phyloP scores from a whole-genome alignment of 2,113 vertebrate species.

The Myrmecobius fasciatus region DNA sequence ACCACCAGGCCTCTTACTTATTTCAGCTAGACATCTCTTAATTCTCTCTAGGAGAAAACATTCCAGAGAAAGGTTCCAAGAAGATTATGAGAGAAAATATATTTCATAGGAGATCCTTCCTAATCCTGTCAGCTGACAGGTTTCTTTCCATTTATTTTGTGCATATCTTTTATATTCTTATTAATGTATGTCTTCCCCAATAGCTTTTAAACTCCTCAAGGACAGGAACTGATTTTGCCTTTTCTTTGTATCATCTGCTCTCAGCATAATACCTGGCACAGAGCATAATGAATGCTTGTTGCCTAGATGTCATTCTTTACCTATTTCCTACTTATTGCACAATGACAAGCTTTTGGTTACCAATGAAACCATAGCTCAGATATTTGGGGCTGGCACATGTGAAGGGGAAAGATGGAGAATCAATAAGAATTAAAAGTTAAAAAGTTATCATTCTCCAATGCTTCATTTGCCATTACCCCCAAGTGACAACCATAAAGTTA shows the following conservation, averaged over 20 bases:
- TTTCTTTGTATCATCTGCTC: background rate
- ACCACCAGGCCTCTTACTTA: background rate
- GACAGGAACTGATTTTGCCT: background rate
- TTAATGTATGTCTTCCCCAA: background rate
- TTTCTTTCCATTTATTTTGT: background rate
- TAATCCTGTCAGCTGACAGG: background rate
- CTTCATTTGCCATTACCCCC: constrained; percentile 68
- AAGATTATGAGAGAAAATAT: background rate
- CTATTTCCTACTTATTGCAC: background rate
- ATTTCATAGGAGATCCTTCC: background rate
- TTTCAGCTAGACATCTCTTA: background rate
- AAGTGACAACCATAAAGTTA: constrained; percentile 78
- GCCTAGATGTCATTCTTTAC: background rate
- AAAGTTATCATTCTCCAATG: constrained; percentile 67
- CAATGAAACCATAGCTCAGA: background rate
- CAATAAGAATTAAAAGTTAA: constrained; percentile 60
- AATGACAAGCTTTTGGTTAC: background rate
- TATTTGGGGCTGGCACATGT: background rate
- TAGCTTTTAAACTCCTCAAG: background rate
- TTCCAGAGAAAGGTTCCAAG: background rate
- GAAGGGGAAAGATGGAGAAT: fast-evolving
- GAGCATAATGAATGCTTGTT: background rate
- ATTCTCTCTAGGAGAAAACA: background rate
- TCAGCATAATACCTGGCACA: background rate
- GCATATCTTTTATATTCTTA: background rate